Base-by-base conservation (phyloP, 1,140 invertebrate species). In the Pseudobourletiella spinata region DNA sequence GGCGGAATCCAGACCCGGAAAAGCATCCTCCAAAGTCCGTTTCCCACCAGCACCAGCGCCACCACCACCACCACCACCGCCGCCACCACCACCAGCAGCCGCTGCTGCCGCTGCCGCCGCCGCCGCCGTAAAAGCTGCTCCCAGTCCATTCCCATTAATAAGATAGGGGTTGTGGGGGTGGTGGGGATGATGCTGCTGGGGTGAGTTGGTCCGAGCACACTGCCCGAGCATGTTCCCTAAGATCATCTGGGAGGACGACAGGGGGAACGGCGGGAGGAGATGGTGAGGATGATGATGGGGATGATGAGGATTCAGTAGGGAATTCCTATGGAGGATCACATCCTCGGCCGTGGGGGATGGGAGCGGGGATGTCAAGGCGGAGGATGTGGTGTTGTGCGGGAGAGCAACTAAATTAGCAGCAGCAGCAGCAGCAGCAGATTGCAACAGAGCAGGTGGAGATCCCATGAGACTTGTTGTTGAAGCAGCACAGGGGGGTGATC, bases 1-100 rank as follows among this genome's bases (percentile, higher is more conserved):
- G 58, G 62, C 62, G 59, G 66, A 64, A 66, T 72, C 69, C 54
- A 72, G 71, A 48, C 70, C 69, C 18, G 68, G 73, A 68, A 77
- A 77, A 44, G 64, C 69, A 58, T 76, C 72, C 56, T 76, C 70
- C 71, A 71, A 76, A n/a, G 76, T 73, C 72, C 77, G 51, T 74
- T 79, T 73, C 73, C 77, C n/a, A 73, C 72, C 54, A 74, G 67
- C 56, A 66, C 73, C 14, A n/a, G n/a, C n/a, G n/a, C n/a, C n/a
- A n/a, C n/a, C n/a, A n/a, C n/a, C n/a, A n/a, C n/a, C n/a, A n/a
- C n/a, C n/a, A n/a, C n/a, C n/a, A n/a, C n/a, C n/a, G n/a, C n/a
- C n/a, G n/a, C n/a, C n/a, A n/a, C n/a, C n/a, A n/a, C n/a, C n/a
- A n/a, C n/a, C n/a, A n/a, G n/a, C n/a, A n/a, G n/a, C n/a, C n/a